Base-by-base conservation (phyloP, 2,113 vertebrate species). In the Crotalus tigris region DNA sequence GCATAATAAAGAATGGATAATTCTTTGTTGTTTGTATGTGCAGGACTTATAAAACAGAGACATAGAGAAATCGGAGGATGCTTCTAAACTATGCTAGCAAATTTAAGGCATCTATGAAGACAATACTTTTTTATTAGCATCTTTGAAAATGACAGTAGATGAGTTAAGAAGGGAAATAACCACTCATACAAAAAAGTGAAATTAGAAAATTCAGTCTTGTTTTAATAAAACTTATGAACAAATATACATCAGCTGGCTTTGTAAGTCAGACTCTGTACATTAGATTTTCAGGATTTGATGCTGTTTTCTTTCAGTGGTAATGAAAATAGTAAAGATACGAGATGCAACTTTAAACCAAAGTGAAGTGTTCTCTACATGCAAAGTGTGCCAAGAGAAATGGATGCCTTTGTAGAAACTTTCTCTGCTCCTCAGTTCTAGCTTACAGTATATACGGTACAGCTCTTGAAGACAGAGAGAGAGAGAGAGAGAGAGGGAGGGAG, bases 241-340 rank as follows among this genome's bases (percentile, higher is more conserved):
- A 91, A 64, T 49, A 87, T 3, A 53, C 0, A 0, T 81, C 0
- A 1, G 44, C 51, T 93, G 87, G 51, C 81, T 93, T 75, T 58
- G 93, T 17, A 81, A 94, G 53, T 91, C 51, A 85, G 88, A 91
- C 15, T 64, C 88, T 93, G 92, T 7, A 0, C 8, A 11, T 93
- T 90, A 5, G 2, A 87, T 87, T 88, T 5, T 53, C 15, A 89
- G 89, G 17, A n/a, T 23, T n/a, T 51, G 93, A 55, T 88, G 21
- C 89, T 39, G 21, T 39, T 94, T 96, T 59, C 57, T 90, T 87
- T 61, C 29, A 2, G 51, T 88, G 55, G 2, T 57, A 61, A 33
- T 55, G 86, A 91, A 88, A 90, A 88, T 44, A 61, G 85, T 33
- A 94, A 94, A 90, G 90, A 96, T 93, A 86, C 96, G 94, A 95